A percentile compares a stretch with the other conserved stretches of the same genome.
Evolutionary conservation across 2,888 invertebrate species (phyloP).

Genomic region (Cheilosia soror): DNA sequence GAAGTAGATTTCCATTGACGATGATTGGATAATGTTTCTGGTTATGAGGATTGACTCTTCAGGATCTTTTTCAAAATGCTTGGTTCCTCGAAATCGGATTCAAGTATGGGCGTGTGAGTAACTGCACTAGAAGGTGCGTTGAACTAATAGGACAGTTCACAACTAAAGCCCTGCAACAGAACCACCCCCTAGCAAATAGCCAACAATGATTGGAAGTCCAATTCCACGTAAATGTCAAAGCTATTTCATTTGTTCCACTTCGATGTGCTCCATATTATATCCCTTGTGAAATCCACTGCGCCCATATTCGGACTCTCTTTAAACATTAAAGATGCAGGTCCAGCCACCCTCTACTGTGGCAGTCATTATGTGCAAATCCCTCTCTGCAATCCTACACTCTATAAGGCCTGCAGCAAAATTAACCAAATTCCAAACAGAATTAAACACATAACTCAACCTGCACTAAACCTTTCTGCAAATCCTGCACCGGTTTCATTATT

Average conservation of each 20-base stretch:
- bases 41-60: not conserved
- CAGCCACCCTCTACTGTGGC: not conserved
- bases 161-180: no score
- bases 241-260: no score
- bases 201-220: no score
- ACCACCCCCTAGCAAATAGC: no score
- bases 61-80: not conserved
- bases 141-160: no score
- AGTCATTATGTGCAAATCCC: not conserved
- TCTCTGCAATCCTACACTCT: not conserved
- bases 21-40: slow-evolving; percentile 19
- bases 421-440: slow-evolving; percentile 69
- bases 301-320: not conserved
- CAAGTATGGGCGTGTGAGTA: no score
- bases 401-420: slow-evolving; percentile 59
- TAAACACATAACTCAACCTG: slow-evolving; percentile 66
- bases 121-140: no score
- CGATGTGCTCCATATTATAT: no score
- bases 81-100: no score
- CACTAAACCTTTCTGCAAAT: slow-evolving; percentile 50
- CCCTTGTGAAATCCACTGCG: no score
- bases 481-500: slow-evolving; percentile 62
- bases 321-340: slow-evolving; percentile 15
- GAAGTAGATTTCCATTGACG: slow-evolving; percentile 13
- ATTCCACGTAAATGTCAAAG: no score